Conservation (phyloP, 2,888 invertebrate species). For the Frankliniella fusca region DNA sequence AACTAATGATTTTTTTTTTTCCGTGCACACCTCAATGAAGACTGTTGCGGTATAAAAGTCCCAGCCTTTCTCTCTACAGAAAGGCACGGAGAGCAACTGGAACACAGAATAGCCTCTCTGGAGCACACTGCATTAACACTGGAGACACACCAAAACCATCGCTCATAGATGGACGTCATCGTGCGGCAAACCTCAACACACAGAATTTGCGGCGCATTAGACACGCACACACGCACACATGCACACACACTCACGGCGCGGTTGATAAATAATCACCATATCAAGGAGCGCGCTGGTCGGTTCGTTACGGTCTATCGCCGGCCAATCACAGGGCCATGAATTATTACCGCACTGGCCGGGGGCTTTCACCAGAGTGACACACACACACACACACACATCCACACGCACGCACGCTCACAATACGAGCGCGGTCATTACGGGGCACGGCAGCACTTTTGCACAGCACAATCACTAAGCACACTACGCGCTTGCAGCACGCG, state of each 20-base stretch:
- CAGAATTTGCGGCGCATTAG: background rate
- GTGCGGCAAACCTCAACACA: too few relatives aligned
- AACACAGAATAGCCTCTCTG: too few relatives aligned
- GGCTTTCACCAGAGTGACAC: background rate
- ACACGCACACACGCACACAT: background rate
- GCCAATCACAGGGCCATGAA: slow-evolving; percentile 13
- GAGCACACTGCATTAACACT: too few relatives aligned
- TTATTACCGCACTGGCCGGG: background rate
- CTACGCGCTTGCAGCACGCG: background rate
- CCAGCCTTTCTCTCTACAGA: too few relatives aligned
- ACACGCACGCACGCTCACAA: background rate
- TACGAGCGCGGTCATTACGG: too few relatives aligned
- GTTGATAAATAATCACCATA: slow-evolving; percentile 20
- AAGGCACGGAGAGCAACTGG: too few relatives aligned
- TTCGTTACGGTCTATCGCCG: slow-evolving; percentile 16
- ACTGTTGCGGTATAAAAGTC: too few relatives aligned
- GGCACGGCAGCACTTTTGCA: background rate
- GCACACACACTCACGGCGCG: background rate
- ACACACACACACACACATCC: background rate
- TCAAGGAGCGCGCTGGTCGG: slow-evolving; percentile 1
- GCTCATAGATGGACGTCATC: too few relatives aligned
- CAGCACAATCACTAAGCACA: background rate
- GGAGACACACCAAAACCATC: too few relatives aligned
- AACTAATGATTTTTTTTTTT: too few relatives aligned
- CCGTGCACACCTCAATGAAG: too few relatives aligned